A percentile compares a stretch with the other conserved stretches of the same genome.
These are phyloP conservation scores for Hofmannophila pseudospretella DNA, from an alignment of 2,888 invertebrate genomes.

Conservation along the genomic window DNA sequence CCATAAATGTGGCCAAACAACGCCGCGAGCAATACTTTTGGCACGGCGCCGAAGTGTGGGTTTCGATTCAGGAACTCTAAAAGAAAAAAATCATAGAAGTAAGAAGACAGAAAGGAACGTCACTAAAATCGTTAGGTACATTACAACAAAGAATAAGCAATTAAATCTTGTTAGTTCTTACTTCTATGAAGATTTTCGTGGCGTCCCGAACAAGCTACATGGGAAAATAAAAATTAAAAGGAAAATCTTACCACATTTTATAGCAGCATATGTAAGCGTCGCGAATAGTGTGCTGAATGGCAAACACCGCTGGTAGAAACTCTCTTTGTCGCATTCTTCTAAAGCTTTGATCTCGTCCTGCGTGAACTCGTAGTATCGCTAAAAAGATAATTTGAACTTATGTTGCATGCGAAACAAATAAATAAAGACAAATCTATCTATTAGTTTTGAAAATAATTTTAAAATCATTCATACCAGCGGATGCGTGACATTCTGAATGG, in stretches of 20 bases:
- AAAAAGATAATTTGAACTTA: slow-evolving; percentile 19
- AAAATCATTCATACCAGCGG: slow-evolving; percentile 45
- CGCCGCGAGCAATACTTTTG: slow-evolving; percentile 81
- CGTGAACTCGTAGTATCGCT: slow-evolving; percentile 81
- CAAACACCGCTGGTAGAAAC: slow-evolving; percentile 85
- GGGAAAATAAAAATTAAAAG: background rate
- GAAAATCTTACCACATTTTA: slow-evolving; percentile 76
- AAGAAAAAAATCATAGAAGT: slow-evolving; percentile 72
- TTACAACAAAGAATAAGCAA: slow-evolving; percentile 6
- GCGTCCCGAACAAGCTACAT: slow-evolving; percentile 31
- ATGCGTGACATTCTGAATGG: slow-evolving; percentile 50
- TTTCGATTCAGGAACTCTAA: slow-evolving; percentile 75
- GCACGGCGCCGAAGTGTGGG: slow-evolving; percentile 81
- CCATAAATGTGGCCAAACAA: slow-evolving; percentile 85
- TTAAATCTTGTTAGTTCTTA: slow-evolving; percentile 31
- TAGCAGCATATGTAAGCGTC: slow-evolving; percentile 79
- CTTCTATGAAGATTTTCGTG: slow-evolving; percentile 57
- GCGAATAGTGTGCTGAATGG: slow-evolving; percentile 82
- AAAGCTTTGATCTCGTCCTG: slow-evolving; percentile 84
- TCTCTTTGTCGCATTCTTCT: slow-evolving; percentile 87
- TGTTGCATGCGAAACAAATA: no score
- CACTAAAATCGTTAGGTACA: slow-evolving; percentile 19
- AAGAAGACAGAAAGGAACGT: slow-evolving; percentile 47
- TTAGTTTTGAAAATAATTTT: no score
- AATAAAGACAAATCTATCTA: no score